Conservation (phyloP, 2,888 invertebrate genomes). For the Hyalella azteca region DNA sequence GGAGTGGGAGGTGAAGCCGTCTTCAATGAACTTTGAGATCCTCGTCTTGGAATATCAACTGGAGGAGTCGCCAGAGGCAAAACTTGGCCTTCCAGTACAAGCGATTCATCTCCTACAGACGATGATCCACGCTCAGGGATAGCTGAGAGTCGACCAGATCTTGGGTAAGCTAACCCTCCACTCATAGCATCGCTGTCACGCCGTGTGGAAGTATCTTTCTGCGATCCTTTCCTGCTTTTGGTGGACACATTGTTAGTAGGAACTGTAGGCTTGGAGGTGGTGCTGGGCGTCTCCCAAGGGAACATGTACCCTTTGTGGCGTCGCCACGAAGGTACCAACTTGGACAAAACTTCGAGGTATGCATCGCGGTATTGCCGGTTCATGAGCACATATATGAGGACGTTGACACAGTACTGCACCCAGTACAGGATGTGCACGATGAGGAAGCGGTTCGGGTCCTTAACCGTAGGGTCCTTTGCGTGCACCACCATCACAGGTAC, state of each 20-base stretch:
- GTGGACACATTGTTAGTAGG: conserved; percentile 33
- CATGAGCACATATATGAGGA: conserved; percentile 55
- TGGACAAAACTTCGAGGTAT: conserved; percentile 49
- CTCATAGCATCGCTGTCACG: not conserved
- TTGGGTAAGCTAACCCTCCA: not conserved
- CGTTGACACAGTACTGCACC: conserved; percentile 56
- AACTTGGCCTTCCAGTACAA: conserved; percentile 35
- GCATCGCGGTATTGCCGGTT: conserved; percentile 57
- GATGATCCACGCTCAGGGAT: conserved; percentile 52
- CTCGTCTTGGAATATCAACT: not conserved
- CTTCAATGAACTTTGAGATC: not conserved
- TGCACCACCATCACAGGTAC: conserved; percentile 50
- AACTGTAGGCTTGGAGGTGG: conserved; percentile 45
- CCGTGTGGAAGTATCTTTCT: not conserved
- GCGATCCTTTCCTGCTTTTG: conserved; percentile 30
- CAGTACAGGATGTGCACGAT: conserved; percentile 55
- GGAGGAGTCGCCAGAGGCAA: not conserved
- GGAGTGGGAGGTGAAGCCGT: not conserved
- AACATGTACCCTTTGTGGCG: conserved; percentile 40
- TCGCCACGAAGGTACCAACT: conserved; percentile 48
- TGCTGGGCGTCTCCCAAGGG: conserved; percentile 54
- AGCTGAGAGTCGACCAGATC: conserved; percentile 44
- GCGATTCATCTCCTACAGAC: conserved; percentile 45
- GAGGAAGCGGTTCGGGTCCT: conserved; percentile 48
- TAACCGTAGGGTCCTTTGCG: conserved; percentile 42